These are phyloP conservation scores for Enteromius viviparus DNA, from an alignment of 2,797 vertebrate genomes.

Conservation along the genomic window DNA sequence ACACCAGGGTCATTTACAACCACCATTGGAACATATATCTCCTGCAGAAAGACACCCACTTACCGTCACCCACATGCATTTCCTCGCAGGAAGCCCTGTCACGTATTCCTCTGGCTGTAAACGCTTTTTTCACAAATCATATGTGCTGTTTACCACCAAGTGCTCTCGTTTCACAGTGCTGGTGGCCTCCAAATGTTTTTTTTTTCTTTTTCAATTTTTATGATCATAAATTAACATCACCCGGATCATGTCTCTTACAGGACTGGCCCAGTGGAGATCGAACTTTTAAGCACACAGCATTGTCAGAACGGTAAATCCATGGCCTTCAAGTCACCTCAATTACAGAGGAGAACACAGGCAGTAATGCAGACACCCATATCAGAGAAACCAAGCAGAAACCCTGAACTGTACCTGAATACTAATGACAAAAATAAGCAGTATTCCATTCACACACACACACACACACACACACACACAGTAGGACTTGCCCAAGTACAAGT, in stretches of 20 bases:
- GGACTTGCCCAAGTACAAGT: neutral
- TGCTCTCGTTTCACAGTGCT: slow-evolving; percentile 25
- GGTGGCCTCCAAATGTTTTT: slow-evolving; percentile 54
- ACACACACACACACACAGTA: slow-evolving; percentile 7
- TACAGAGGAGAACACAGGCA: slow-evolving; percentile 24
- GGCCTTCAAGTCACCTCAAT: slow-evolving; percentile 47
- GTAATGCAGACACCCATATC: slow-evolving; percentile 12
- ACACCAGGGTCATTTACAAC: slow-evolving; percentile 12
- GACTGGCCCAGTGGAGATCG: slow-evolving; percentile 18
- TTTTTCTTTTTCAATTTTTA: slow-evolving; percentile 37
- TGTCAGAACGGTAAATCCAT: slow-evolving; percentile 51
- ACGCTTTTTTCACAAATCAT: slow-evolving; percentile 38
- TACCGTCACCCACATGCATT: slow-evolving; percentile 26
- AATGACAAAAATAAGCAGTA: slow-evolving; percentile 16
- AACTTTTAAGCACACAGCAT: slow-evolving; percentile 18
- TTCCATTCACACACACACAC: slow-evolving; percentile 1
- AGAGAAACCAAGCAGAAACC: neutral
- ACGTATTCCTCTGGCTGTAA: slow-evolving; percentile 22
- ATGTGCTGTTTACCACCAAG: slow-evolving; percentile 35
- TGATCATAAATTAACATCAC: slow-evolving; percentile 51
- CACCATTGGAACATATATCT: slow-evolving; percentile 4
- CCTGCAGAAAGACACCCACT: slow-evolving; percentile 29
- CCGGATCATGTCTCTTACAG: slow-evolving; percentile 15
- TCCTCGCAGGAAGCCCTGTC: neutral
- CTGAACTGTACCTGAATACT: slow-evolving; percentile 27